Evolutionary conservation across 1,140 invertebrate species (phyloP).

Genomic region (Goniozus legneri): DNA sequence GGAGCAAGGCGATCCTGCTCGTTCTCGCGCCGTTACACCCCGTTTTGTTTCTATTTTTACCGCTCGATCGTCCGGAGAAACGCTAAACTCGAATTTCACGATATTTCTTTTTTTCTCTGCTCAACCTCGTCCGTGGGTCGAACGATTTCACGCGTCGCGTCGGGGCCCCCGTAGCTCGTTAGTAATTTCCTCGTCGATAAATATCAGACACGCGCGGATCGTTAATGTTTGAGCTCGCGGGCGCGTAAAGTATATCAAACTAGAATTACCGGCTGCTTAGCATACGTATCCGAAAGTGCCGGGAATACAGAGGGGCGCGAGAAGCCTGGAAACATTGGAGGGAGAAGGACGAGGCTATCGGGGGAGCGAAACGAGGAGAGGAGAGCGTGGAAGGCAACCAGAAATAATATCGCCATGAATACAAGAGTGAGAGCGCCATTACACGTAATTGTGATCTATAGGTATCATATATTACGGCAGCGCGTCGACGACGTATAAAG

Average conservation of each 20-base stretch:
- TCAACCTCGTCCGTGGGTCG: too few species aligned
- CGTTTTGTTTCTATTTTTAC: too few species aligned
- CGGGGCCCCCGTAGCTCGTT: too few species aligned
- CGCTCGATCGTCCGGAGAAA: too few species aligned
- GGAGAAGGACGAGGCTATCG: conserved; percentile 3
- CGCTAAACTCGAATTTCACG: too few species aligned
- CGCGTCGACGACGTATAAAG: conserved; percentile 43
- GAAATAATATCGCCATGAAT: conserved; percentile 47
- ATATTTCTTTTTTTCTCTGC: too few species aligned
- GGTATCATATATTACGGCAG: conserved; percentile 43
- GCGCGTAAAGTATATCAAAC: conserved; percentile 39
- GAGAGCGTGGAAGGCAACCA: conserved; percentile 33
- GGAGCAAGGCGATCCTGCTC: too few species aligned
- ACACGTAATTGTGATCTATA: conserved; percentile 52
- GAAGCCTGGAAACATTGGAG: conserved; percentile 8
- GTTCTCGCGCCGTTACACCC: too few species aligned
- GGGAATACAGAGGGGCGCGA: conserved; percentile 12
- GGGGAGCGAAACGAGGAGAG: conserved; percentile 1
- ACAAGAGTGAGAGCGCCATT: conserved; percentile 46
- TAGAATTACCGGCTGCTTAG: conserved; percentile 42
- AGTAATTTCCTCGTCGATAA: too few species aligned
- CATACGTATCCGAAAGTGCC: conserved; percentile 32
- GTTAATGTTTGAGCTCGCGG: conserved; percentile 24
- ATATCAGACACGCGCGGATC: too few species aligned
- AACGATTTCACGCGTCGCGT: too few species aligned